These are phyloP conservation scores for Apodemia duryi DNA, from an alignment of 2,888 invertebrate genomes.

Conservation along the genomic window DNA sequence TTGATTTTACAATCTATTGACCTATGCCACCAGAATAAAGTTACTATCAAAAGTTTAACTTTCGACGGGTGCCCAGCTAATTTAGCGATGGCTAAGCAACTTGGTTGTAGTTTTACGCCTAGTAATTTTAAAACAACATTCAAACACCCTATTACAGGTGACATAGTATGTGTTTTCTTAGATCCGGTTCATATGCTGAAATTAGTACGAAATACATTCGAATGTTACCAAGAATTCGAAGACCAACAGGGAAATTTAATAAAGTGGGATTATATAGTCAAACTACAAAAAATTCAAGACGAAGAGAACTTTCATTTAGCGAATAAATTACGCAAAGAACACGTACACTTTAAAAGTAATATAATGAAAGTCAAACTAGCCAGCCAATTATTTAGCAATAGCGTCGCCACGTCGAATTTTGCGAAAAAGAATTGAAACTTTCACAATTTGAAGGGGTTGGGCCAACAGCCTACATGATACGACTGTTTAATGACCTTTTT, in stretches of 20 bases:
- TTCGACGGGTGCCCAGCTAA: too few relatives aligned
- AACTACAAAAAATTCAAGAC: constrained; percentile 25
- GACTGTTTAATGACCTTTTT: constrained; percentile 1
- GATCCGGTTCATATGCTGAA: too few relatives aligned
- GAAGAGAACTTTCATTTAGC: constrained; percentile 26
- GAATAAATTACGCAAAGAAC: constrained; percentile 27
- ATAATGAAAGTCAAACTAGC: constrained; percentile 34
- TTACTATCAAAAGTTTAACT: too few relatives aligned
- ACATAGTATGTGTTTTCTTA: too few relatives aligned
- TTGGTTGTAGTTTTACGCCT: too few relatives aligned
- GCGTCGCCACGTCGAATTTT: constrained; percentile 26
- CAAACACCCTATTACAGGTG: too few relatives aligned
- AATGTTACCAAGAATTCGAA: too few relatives aligned
- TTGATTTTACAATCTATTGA: background rate
- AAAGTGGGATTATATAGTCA: constrained; percentile 17
- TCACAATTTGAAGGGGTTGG: background rate
- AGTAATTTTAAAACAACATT: too few relatives aligned
- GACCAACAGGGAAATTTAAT: too few relatives aligned
- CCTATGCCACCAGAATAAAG: background rate
- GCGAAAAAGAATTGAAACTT: background rate
- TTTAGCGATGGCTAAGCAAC: constrained; percentile 10
- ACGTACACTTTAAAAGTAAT: constrained; percentile 28
- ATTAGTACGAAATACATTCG: too few relatives aligned
- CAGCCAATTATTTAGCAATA: constrained; percentile 28
- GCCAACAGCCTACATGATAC: background rate